phyloP scores from a whole-genome alignment of 2,888 invertebrate genomes.

The Nasonia oneida region DNA sequence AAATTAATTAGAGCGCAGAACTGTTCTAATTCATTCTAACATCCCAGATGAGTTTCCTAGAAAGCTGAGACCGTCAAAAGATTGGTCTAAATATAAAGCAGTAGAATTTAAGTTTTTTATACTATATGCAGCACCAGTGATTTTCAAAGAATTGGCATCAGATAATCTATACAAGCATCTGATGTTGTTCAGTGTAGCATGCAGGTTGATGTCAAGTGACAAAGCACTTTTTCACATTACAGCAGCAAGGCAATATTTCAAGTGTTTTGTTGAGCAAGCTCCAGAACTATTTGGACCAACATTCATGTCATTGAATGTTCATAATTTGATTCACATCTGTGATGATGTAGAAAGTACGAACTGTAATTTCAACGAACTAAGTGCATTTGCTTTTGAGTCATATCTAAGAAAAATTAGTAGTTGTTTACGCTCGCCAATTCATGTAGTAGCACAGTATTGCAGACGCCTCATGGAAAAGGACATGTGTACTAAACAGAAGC shows the following conservation, averaged over 20 bases:
- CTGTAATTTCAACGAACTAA: slow-evolving; percentile 18
- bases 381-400: slow-evolving; percentile 43
- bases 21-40: neutral
- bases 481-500: neutral
- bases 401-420: slow-evolving; percentile 30
- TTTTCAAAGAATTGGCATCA: slow-evolving; percentile 51
- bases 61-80: slow-evolving; percentile 48
- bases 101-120: slow-evolving; percentile 54
- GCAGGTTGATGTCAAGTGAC: slow-evolving; percentile 29
- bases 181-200: slow-evolving; percentile 32
- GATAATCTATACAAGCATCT: slow-evolving; percentile 55
- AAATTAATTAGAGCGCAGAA: slow-evolving; percentile 45
- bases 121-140: slow-evolving; percentile 54
- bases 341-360: slow-evolving; percentile 46
- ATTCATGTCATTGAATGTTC: slow-evolving; percentile 3
- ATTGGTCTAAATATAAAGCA: slow-evolving; percentile 47
- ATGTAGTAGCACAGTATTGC: slow-evolving; percentile 35
- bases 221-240: neutral
- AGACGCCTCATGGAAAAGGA: slow-evolving; percentile 25
- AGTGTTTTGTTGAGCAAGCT: slow-evolving; percentile 16
- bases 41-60: slow-evolving; percentile 53
- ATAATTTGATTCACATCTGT: slow-evolving; percentile 8
- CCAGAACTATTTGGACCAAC: neutral
- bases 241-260: slow-evolving; percentile 20
- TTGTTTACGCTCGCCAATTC: slow-evolving; percentile 6